Evolutionary conservation across 2,888 invertebrate genomes (phyloP), one percentile per base, ranked within the genome.

Genomic region (Ophion costatus): DNA sequence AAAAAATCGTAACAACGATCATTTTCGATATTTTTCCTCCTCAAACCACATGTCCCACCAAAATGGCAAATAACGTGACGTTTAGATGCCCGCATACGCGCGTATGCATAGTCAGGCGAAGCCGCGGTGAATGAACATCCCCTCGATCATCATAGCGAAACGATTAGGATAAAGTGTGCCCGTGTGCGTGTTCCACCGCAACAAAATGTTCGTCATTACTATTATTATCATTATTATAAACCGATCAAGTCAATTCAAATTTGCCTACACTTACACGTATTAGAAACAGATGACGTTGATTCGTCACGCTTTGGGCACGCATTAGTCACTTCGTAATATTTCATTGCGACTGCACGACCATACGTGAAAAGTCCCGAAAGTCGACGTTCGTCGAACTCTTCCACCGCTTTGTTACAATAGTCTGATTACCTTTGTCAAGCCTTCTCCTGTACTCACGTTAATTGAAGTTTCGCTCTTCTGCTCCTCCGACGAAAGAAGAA

Each of bases 151-250:
- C 83, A 87, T 87, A 81, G 79, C 88, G 38, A 78, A 20, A 78
- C 89, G 90, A 92, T 92, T 90, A 89, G 83, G 83, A 85, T 88
- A 87, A 88, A 88, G 86, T 87, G 81, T 87, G 70, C 76, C 82
- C 87, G 88, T 85, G 86, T 88, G 90, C 82, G 82, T 88, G 89
- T 88, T 88, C 84, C 80, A 73, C 84, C 84, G 51, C 69, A 78
- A 81, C 85, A 84, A 67, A 29, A 69, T 74, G 63, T 83, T 79
- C n/a, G 45, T 45, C 11, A 86, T 87, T 82, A 84, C 69, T 74
- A 83, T 81, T 69, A 69, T 56, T 29, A 82, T 85, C 81, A 83
- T 86, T 85, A 82, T 78, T 81, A 83, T 77, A 74, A 70, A 29
- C 66, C 67, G 45, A 45, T 80, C 61, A 64, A 80, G 82, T 82